These are phyloP conservation scores for Ethmia dodecea DNA, from an alignment of 2,888 invertebrate species.

Conservation along the genomic window DNA sequence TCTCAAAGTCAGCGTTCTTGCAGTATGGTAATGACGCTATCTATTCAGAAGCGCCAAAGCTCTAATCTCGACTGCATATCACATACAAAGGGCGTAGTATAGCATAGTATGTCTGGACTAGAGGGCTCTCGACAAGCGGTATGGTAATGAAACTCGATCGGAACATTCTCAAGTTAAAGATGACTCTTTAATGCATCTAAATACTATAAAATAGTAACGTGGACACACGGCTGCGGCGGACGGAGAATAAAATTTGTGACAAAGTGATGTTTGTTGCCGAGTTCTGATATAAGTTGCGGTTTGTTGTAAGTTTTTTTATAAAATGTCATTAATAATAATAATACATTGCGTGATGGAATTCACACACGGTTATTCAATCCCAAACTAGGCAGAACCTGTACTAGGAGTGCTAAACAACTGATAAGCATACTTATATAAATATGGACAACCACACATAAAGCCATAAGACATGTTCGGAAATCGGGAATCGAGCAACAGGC, in stretches of 20 bases:
- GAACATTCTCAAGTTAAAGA: constrained; percentile 58
- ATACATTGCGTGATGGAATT: too few relatives aligned
- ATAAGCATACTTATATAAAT: too few relatives aligned
- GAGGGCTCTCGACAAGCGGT: constrained; percentile 51
- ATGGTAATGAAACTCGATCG: constrained; percentile 68
- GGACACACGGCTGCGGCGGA: constrained; percentile 28
- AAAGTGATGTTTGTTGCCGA: too few relatives aligned
- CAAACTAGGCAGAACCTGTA: too few relatives aligned
- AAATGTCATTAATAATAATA: too few relatives aligned
- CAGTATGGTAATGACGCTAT: constrained; percentile 54
- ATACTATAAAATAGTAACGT: constrained; percentile 52
- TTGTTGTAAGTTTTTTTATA: too few relatives aligned
- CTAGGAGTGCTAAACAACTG: too few relatives aligned
- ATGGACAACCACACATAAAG: too few relatives aligned
- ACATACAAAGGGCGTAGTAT: constrained; percentile 19
- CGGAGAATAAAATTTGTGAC: constrained; percentile 6
- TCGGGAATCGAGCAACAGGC: too few relatives aligned
- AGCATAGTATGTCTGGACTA: constrained; percentile 32
- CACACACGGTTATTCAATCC: too few relatives aligned
- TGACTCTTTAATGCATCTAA: constrained; percentile 69
- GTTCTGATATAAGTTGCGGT: too few relatives aligned
- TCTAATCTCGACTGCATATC: constrained; percentile 47
- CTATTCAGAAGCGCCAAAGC: constrained; percentile 39
- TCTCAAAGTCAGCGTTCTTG: constrained; percentile 34
- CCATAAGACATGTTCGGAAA: too few relatives aligned